phyloP scores from a whole-genome alignment of 2,888 invertebrate genomes.

The Nudaria mundana region DNA sequence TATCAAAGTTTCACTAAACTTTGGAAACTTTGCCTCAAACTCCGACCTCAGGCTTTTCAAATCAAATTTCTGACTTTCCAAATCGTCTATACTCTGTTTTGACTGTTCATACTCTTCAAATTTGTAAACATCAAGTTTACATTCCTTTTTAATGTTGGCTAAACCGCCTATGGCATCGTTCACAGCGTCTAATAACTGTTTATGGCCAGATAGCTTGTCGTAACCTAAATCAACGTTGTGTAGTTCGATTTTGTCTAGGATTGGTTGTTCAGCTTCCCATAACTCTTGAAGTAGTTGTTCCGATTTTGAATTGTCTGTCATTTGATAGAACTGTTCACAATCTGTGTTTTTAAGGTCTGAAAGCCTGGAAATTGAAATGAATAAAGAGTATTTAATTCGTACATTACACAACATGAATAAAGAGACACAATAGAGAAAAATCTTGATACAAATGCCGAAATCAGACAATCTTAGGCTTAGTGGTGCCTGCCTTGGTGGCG shows the following conservation, averaged over 20 bases:
- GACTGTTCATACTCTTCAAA: conserved; percentile 55
- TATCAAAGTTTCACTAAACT: conserved; percentile 58
- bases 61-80: conserved; percentile 52
- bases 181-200: conserved; percentile 63
- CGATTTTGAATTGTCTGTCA: conserved; percentile 44
- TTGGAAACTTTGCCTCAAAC: conserved; percentile 60
- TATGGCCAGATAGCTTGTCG: conserved; percentile 54
- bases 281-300: conserved; percentile 44
- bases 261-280: conserved; percentile 41
- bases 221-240: conserved; percentile 69
- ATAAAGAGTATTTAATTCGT: too few relatives aligned
- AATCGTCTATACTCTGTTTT: conserved; percentile 36
- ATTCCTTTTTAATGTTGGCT: conserved; percentile 62
- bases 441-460: too few relatives aligned
- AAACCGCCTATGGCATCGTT: conserved; percentile 64
- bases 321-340: conserved; percentile 46
- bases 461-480: too few relatives aligned
- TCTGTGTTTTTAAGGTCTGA: conserved; percentile 54
- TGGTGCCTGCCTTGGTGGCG: too few relatives aligned
- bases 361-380: conserved; percentile 66
- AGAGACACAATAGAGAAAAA: too few relatives aligned
- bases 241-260: conserved; percentile 54
- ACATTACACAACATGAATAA: too few relatives aligned
- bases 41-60: conserved; percentile 51
- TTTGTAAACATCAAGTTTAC: conserved; percentile 52